Conservation (phyloP, 2,888 invertebrate species). For the Platypus cylindrus region DNA sequence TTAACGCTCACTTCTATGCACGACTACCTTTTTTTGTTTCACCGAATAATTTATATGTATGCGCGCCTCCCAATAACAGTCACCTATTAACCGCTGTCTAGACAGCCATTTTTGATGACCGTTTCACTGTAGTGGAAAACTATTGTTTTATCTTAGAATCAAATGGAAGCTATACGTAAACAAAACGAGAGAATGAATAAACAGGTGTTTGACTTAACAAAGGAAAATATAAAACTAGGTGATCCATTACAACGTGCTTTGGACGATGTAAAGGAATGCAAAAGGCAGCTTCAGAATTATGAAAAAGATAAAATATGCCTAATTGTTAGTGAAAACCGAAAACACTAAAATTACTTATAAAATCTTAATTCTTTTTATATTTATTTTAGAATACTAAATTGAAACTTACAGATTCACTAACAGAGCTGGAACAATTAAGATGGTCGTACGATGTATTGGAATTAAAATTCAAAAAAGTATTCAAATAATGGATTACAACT, state of each 20-base stretch:
- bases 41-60: no score
- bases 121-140: no score
- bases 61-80: no score
- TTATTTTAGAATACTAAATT: constrained; percentile 43
- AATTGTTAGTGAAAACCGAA: constrained; percentile 15
- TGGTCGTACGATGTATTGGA: constrained; percentile 59
- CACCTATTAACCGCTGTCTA: no score
- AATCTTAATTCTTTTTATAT: background rate
- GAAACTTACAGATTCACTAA: constrained; percentile 34
- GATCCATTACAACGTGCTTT: constrained; percentile 62
- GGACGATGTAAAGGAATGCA: constrained; percentile 57
- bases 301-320: constrained; percentile 64
- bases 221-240: constrained; percentile 59
- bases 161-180: constrained; percentile 62
- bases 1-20: no score
- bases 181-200: constrained; percentile 68
- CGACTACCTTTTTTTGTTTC: no score
- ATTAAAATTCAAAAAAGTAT: constrained; percentile 60
- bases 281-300: constrained; percentile 68
- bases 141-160: constrained; percentile 38
- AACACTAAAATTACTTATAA: background rate
- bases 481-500: background rate
- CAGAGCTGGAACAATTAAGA: constrained; percentile 46
- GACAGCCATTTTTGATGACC: no score
- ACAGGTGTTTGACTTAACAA: constrained; percentile 50